A percentile compares a stretch with the other conserved stretches of the same genome.
Conservation (phyloP, 2,113 vertebrate genomes). For the Gobio gobio region DNA sequence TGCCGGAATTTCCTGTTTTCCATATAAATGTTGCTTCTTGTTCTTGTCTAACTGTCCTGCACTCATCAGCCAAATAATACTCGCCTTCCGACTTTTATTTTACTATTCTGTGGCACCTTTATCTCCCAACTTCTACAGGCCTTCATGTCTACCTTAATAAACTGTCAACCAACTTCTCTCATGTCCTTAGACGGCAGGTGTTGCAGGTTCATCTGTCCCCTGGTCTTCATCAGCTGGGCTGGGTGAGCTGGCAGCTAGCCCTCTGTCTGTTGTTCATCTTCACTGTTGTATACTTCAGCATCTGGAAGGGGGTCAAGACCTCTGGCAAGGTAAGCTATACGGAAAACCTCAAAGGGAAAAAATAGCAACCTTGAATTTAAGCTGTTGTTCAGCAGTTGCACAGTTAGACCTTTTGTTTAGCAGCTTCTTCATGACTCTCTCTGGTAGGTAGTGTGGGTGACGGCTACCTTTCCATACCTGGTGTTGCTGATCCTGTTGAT, state of each 20-base stretch:
- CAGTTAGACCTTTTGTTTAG: neutral
- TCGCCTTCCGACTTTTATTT: neutral
- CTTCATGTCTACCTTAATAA: neutral
- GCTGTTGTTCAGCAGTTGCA: neutral
- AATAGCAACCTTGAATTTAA: neutral
- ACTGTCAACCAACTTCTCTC: conserved; percentile 13
- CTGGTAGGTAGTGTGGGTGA: conserved; percentile 95
- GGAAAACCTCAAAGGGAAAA: neutral
- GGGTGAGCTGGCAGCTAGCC: conserved; percentile 92
- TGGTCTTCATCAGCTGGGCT: conserved; percentile 91
- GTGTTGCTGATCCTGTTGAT: conserved; percentile 87
- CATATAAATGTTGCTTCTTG: conserved; percentile 59
- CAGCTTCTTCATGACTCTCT: neutral
- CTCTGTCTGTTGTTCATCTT: conserved; percentile 95
- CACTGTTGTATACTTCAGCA: conserved; percentile 95
- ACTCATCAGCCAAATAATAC: conserved; percentile 16
- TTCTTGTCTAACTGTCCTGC: conserved; percentile 41
- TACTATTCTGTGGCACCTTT: neutral
- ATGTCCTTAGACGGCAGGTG: conserved; percentile 84
- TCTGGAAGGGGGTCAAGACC: conserved; percentile 98
- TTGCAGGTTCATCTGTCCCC: conserved; percentile 89
- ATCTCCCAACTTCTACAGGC: neutral
- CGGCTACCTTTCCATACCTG: conserved; percentile 94
- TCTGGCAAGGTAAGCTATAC: conserved; percentile 88
- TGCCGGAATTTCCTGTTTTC: conserved; percentile 74